phyloP scores from a whole-genome alignment of 2,888 invertebrate species.

The Erpobdella octoculata region DNA sequence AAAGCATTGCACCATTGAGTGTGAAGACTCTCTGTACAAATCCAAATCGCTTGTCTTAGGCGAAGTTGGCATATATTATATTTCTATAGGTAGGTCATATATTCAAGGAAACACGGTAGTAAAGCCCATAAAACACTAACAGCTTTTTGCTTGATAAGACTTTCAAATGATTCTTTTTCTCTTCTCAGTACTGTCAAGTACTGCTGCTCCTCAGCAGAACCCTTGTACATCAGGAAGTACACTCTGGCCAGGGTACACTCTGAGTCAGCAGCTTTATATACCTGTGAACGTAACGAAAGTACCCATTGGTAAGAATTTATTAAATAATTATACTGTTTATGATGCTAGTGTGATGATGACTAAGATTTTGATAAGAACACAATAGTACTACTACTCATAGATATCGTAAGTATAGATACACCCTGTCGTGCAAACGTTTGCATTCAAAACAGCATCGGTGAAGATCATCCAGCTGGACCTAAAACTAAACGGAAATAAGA shows the following conservation, averaged over 20 bases:
- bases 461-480: no score
- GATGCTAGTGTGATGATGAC: background rate
- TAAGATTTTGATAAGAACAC: background rate
- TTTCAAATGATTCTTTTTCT: constrained; percentile 90
- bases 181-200: constrained; percentile 79
- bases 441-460: no score
- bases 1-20: no score
- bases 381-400: no score
- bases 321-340: background rate
- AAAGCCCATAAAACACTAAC: constrained; percentile 56
- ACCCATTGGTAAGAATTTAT: no score
- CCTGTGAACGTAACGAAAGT: constrained; percentile 49
- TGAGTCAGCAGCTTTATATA: constrained; percentile 57
- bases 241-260: constrained; percentile 55
- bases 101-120: background rate
- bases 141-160: constrained; percentile 80
- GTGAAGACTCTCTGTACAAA: no score
- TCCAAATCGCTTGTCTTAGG: no score
- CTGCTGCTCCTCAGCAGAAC: constrained; percentile 91
- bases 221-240: constrained; percentile 80
- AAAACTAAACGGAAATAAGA: no score
- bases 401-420: no score
- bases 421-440: no score
- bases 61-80: no score
- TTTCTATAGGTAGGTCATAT: no score